Percentiles rank a stretch among this genome's conserved stretches.
Conservation (phyloP, 2,113 vertebrate genomes). For the Eurystomus gularis region DNA sequence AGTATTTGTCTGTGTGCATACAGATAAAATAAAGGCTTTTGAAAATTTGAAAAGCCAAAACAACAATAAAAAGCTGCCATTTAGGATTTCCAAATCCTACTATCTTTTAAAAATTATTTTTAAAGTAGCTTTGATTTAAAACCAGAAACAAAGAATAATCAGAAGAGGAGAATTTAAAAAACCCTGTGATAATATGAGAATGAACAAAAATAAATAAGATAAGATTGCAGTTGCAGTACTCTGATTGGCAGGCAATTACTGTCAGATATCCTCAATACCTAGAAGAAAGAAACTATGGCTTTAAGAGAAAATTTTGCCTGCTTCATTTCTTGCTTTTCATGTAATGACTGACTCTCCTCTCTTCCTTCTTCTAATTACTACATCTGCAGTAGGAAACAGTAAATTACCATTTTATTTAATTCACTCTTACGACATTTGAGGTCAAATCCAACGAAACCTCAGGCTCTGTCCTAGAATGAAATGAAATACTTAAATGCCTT, state of each 20-base stretch:
- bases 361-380: background rate
- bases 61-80: background rate
- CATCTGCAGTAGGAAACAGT: background rate
- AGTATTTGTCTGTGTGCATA: background rate
- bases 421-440: background rate
- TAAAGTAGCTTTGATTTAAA: background rate
- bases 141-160: background rate
- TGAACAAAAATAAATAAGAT: background rate
- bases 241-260: background rate
- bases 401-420: background rate
- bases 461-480: background rate
- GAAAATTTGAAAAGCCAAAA: background rate
- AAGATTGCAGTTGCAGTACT: background rate
- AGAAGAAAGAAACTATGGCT: background rate
- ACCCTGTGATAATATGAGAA: background rate
- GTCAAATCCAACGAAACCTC: constrained; percentile 10
- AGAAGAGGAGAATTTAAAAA: background rate
- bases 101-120: background rate
- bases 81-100: background rate
- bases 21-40: background rate
- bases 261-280: background rate
- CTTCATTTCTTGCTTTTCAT: background rate
- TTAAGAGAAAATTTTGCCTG: background rate
- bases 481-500: background rate
- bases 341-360: background rate